phyloP scores from a whole-genome alignment of 2,888 invertebrate genomes.

The Pycnomerus fuliginosus region DNA sequence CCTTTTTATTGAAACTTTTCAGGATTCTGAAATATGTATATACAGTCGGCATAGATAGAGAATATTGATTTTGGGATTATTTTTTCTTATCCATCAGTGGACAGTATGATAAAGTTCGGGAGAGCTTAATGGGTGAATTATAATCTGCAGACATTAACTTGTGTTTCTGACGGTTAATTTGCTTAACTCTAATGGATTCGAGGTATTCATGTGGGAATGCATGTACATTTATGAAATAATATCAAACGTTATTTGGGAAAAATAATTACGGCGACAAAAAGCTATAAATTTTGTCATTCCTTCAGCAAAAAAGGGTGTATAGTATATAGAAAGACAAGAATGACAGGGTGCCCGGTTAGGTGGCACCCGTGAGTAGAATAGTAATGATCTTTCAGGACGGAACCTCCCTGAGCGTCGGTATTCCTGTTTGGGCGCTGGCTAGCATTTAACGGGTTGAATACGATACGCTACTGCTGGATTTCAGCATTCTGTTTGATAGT shows the following conservation, averaged over 20 bases:
- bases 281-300: conserved; percentile 51
- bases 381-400: conserved; percentile 45
- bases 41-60: conserved; percentile 13
- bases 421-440: conserved; percentile 39
- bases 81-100: too few species aligned
- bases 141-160: too few species aligned
- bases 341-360: conserved; percentile 51
- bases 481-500: conserved; percentile 38
- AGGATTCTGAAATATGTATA: conserved; percentile 23
- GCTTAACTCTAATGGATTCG: too few species aligned
- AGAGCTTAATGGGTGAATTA: too few species aligned
- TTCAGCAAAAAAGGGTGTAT: conserved; percentile 48
- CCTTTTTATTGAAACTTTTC: conserved; percentile 22
- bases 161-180: too few species aligned
- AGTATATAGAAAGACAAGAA: conserved; percentile 52
- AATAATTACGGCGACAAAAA: conserved; percentile 42
- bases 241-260: too few species aligned
- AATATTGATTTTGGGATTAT: conserved; percentile 21
- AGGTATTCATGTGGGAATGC: background rate
- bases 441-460: conserved; percentile 43
- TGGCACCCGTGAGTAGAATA: conserved; percentile 49
- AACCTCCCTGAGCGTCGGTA: conserved; percentile 37
- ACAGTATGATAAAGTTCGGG: too few species aligned
- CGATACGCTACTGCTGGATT: conserved; percentile 41
- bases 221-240: conserved; percentile 1